Percentiles rank a stretch among this genome's conserved stretches.
phyloP scores from a whole-genome alignment of 2,797 vertebrate genomes.

The Sebastes aleutianus region DNA sequence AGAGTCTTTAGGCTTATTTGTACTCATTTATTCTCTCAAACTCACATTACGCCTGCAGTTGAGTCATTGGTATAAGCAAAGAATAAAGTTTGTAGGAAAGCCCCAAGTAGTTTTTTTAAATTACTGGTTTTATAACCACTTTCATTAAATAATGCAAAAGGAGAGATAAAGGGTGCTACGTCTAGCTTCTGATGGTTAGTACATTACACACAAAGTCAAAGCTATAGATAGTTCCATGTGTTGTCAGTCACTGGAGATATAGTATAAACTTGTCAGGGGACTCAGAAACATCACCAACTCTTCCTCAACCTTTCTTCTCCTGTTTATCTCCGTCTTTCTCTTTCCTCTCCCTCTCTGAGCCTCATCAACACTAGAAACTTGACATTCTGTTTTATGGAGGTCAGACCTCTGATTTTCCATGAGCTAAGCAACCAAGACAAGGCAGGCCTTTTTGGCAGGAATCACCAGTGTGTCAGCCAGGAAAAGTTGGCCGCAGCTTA shows the following conservation, averaged over 20 bases:
- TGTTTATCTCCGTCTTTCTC: not conserved
- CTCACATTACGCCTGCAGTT: not conserved
- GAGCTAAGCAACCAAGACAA: constrained; percentile 55
- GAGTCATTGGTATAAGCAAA: not conserved
- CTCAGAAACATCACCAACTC: not conserved
- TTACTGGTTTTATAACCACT: not conserved
- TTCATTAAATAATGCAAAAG: not conserved
- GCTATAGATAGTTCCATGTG: not conserved
- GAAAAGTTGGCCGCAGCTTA: constrained; percentile 46
- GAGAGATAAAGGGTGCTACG: not conserved
- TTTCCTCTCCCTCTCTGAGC: not conserved
- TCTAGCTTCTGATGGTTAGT: not conserved
- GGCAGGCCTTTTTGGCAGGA: constrained; percentile 52
- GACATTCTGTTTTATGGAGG: constrained; percentile 29
- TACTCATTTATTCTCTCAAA: not conserved
- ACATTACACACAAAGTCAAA: not conserved
- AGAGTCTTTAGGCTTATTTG: not conserved
- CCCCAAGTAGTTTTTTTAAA: not conserved
- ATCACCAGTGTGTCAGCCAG: constrained; percentile 35
- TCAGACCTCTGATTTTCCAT: constrained; percentile 56
- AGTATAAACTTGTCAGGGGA: not conserved
- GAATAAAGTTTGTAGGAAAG: not conserved
- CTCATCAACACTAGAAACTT: constrained; percentile 14
- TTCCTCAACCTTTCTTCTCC: not conserved
- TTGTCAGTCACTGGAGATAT: not conserved